phyloP scores from a whole-genome alignment of 2,888 invertebrate genomes.

The Crepidodera aurea region DNA sequence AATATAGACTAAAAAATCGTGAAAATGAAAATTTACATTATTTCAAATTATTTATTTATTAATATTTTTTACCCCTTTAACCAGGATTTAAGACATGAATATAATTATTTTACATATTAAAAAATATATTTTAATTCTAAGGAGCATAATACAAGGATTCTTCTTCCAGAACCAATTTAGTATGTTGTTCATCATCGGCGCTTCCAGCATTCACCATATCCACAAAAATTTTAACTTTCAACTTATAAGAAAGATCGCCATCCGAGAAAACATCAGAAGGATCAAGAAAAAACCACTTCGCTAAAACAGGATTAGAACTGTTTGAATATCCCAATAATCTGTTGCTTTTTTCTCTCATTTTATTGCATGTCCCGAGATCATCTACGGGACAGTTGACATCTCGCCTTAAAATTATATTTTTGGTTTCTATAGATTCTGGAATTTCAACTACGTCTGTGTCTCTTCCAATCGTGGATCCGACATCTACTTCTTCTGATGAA shows the following conservation, averaged over 20 bases:
- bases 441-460: too few relatives aligned
- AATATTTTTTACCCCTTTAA: too few relatives aligned
- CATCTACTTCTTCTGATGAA: too few relatives aligned
- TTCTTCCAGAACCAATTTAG: conserved; percentile 10
- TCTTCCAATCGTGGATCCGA: too few relatives aligned
- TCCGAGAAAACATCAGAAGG: conserved; percentile 9
- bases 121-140: too few relatives aligned
- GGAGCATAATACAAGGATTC: conserved; percentile 12
- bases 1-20: too few relatives aligned
- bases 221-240: conserved; percentile 21
- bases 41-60: too few relatives aligned
- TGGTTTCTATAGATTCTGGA: neutral
- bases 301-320: conserved; percentile 12
- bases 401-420: conserved; percentile 10
- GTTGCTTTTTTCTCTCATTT: conserved; percentile 12
- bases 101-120: too few relatives aligned
- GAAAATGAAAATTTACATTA: too few relatives aligned
- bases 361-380: conserved; percentile 3
- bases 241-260: conserved; percentile 1
- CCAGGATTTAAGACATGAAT: too few relatives aligned
- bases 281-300: conserved; percentile 33
- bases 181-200: neutral
- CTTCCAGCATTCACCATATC: neutral
- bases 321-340: conserved; percentile 8
- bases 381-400: conserved; percentile 18